Evolutionary conservation across 1,140 invertebrate species (phyloP), one percentile per base, ranked within the genome.

Genomic region (Hycleus cichorii): DNA sequence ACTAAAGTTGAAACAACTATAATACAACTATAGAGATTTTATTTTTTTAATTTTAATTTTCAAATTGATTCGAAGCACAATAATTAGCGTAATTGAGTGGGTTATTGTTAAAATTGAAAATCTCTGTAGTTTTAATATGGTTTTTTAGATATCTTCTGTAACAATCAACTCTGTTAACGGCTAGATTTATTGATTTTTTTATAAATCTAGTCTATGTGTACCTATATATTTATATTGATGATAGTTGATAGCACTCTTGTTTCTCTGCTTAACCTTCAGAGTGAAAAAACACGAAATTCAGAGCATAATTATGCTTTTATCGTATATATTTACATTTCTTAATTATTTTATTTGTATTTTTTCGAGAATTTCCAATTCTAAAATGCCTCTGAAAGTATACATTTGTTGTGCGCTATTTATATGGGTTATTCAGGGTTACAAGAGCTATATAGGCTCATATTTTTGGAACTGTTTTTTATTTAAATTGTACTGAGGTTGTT

Each of bases 351-450:
- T 57, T 46, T 39, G 38, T 61, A 51, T 59, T 51, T 50, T 58
- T 43, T 55, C 42, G 25, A 45, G 46, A 55, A 48, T 58, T 40
- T 49, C 49, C 39, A 50, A 58, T 49, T 52, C 45, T 59, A 52
- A 51, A 45, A 55, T 32, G 46, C 39, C 44, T 49, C 48, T 59
- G 62, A 59, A 53, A 48, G 11, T 42, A 42, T 66, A 60, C 63
- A 63, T 72, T 68, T 63, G 60, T 66, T 68, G 62, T 61, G 64
- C 60, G 66, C 43, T 66, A 56, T 57, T 44, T 64, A 60, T 63
- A 60, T 66, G 69, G 18, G 69, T 72, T 72, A 71, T 70, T 71
- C 69, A 71, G 71, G 71, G 71, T 71, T 70, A 64, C 69, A 70
- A 68, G 67, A 71, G 71, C 69, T 66, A 63, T 60, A 53, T 64